Base-by-base conservation (phyloP, 2,797 vertebrate genomes). In the Pangasius djambal region DNA sequence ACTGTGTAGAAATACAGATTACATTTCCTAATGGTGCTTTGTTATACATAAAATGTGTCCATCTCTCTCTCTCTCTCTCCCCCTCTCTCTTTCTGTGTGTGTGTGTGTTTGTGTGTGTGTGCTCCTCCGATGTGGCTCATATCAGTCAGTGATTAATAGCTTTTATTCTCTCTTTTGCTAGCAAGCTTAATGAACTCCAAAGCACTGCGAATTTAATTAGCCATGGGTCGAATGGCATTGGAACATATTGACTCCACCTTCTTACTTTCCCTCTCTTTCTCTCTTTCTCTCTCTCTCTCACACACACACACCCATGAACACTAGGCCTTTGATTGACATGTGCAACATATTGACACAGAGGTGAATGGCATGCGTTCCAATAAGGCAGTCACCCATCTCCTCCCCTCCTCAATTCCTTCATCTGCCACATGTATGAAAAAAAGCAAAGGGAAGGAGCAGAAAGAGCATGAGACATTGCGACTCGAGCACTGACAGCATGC, bases 131-230 rank as follows among this genome's bases (percentile, higher is more conserved):
- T 67, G 63, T 44, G 81, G 83, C 90, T 91, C 61, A 84, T 89
- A 89, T 89, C 89, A 89, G 94, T 93, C 93, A 93, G 91, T 95
- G 94, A 96, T 96, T 95, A 95, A 96, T 96, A 93, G 94, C 94
- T 93, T 94, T 92, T 89, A 50, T 94, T 89, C 92, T 92, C 87
- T 13, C 63, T 85, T 92, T 89, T 86, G 91, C 92, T 95, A 95
- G 95, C 67, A 87, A 94, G 94, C 93, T 93, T 94, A 94, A 95
- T 96, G 92, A 94, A 92, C 92, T 94, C 92, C 92, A 93, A 85
- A 61, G 92, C 92, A 93, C 89, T 87, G 91, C 92, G 91, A 90
- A 93, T 94, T 94, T 91, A 92, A 95, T 95, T 95, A 94, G 92
- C 92, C 91, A 37, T 20, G 88, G 93, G 92, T 88, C 91, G 92